Evolutionary conservation across 92 coral and sea anemone species (phyloP).

Genomic region (Porites cylindrica): DNA sequence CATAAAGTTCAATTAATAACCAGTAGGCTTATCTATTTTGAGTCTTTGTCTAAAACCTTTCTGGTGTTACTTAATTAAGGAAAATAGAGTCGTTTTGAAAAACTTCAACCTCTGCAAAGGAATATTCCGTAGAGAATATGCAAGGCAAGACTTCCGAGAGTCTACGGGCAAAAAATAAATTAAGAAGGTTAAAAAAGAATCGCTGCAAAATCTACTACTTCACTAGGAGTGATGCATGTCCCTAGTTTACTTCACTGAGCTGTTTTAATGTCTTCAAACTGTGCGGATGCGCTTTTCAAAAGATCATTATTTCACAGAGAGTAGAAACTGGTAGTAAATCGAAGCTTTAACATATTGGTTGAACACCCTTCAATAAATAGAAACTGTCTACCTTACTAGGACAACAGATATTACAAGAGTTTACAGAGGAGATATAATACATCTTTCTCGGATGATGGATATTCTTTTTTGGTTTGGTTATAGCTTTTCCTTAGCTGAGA

Average conservation of each 20-base stretch:
- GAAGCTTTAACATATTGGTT: neutral
- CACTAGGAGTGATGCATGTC: neutral
- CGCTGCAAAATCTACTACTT: neutral
- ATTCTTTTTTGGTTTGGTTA: too few relatives aligned
- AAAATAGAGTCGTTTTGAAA: neutral
- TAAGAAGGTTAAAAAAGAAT: neutral
- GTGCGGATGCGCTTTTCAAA: neutral
- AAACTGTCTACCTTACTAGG: neutral
- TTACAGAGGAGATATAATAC: too few relatives aligned
- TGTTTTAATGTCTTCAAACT: neutral
- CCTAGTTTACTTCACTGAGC: neutral
- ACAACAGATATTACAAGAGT: neutral
- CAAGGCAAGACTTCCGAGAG: neutral
- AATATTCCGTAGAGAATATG: neutral
- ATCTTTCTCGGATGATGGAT: too few relatives aligned
- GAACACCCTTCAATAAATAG: neutral
- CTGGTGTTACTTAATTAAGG: neutral
- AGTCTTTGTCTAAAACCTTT: neutral
- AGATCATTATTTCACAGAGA: neutral
- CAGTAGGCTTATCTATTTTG: neutral
- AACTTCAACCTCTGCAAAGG: neutral
- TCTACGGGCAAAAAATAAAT: neutral
- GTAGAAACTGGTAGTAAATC: neutral
- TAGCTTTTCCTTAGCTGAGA: too few relatives aligned
- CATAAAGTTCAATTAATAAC: constrained; percentile 18